phyloP scores from a whole-genome alignment of 2,113 vertebrate genomes.

The Tautogolabrus adspersus region DNA sequence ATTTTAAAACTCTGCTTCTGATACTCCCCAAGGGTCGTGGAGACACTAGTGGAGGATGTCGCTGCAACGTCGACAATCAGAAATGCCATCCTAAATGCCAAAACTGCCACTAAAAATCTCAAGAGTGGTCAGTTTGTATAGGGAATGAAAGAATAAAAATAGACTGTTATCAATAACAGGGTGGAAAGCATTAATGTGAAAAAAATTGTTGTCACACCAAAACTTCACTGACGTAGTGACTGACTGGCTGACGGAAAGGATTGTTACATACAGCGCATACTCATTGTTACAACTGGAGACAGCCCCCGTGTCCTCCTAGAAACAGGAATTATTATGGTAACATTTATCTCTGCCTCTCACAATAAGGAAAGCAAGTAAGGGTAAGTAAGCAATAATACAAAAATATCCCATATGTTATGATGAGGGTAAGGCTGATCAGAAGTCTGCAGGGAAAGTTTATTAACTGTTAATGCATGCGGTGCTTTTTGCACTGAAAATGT shows the following conservation, averaged over 20 bases:
- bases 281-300: slow-evolving; percentile 14
- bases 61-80: slow-evolving; percentile 87
- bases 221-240: not conserved
- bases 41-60: slow-evolving; percentile 88
- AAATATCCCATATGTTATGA: not conserved
- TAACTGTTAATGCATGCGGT: slow-evolving; percentile 17
- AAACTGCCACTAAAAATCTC: slow-evolving; percentile 86
- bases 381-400: not conserved
- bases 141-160: slow-evolving; percentile 1
- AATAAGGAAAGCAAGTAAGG: not conserved
- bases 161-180: slow-evolving; percentile 6
- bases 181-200: not conserved
- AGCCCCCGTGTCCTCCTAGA: not conserved
- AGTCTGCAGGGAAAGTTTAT: slow-evolving; percentile 3
- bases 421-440: not conserved
- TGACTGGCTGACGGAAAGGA: not conserved
- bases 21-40: slow-evolving; percentile 84
- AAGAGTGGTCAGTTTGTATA: not conserved
- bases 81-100: slow-evolving; percentile 89
- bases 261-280: not conserved
- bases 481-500: slow-evolving; percentile 59
- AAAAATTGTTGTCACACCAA: slow-evolving; percentile 20
- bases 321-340: slow-evolving; percentile 1
- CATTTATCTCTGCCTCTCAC: slow-evolving; percentile 19
- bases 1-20: not conserved